Evolutionary conservation across 2,113 vertebrate genomes (phyloP).

Genomic region (Lagopus leucura): DNA sequence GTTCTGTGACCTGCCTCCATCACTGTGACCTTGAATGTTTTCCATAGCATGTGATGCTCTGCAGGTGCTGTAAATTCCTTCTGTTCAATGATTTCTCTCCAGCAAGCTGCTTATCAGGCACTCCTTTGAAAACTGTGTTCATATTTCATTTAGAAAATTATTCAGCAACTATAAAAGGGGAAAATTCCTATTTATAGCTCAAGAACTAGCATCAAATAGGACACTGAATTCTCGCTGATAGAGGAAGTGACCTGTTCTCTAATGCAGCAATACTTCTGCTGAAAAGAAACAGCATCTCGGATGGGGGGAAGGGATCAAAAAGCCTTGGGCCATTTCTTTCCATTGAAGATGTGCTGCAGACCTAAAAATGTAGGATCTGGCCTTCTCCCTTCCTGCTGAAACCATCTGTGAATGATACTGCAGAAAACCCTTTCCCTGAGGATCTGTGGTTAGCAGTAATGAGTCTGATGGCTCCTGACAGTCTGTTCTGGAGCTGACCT

Average conservation of each 20-base stretch:
- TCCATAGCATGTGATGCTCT: slow-evolving; percentile 40
- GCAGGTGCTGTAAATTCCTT: slow-evolving; percentile 65
- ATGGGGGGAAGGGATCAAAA: slow-evolving; percentile 19
- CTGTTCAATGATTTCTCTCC: slow-evolving; percentile 60
- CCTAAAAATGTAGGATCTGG: slow-evolving; percentile 51
- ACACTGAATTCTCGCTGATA: slow-evolving; percentile 57
- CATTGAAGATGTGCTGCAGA: slow-evolving; percentile 56
- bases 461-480: not conserved
- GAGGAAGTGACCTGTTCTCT: slow-evolving; percentile 67
- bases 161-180: slow-evolving; percentile 59
- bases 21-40: slow-evolving; percentile 47
- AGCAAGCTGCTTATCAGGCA: slow-evolving; percentile 73
- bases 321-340: slow-evolving; percentile 48
- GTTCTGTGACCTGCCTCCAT: slow-evolving; percentile 35
- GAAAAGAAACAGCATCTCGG: slow-evolving; percentile 45
- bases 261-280: slow-evolving; percentile 61
- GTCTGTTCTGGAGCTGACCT: not conserved
- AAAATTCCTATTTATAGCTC: slow-evolving; percentile 64
- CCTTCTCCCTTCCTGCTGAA: slow-evolving; percentile 23
- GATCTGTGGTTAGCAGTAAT: not conserved
- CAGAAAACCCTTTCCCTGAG: not conserved
- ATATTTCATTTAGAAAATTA: slow-evolving; percentile 61
- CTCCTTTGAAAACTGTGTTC: slow-evolving; percentile 56
- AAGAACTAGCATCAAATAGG: slow-evolving; percentile 65
- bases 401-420: not conserved